Conservation (phyloP, 2,797 vertebrate genomes). For the Neosilurus mollespiculum region DNA sequence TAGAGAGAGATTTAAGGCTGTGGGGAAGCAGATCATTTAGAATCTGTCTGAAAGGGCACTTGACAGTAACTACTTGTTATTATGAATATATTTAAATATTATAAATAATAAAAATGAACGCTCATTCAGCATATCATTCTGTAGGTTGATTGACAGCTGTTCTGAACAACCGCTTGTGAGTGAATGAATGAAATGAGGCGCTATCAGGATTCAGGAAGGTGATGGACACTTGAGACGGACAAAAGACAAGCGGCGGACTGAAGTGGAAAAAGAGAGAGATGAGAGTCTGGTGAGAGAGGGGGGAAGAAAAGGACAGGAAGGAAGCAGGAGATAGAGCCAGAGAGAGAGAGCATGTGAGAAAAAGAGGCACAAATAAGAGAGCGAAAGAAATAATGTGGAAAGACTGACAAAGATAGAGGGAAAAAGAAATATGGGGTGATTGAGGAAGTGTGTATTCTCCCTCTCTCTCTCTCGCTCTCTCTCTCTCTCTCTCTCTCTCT, state of each 20-base stretch:
- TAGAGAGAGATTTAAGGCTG: background rate
- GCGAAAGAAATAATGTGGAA: conserved; percentile 35
- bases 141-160: background rate
- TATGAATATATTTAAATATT: conserved; percentile 9
- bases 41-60: conserved; percentile 2
- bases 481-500: no score
- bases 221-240: conserved; percentile 5
- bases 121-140: background rate
- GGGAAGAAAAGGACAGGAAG: background rate
- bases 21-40: background rate
- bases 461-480: no score
- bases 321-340: background rate
- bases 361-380: conserved; percentile 50
- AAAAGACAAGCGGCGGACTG: background rate
- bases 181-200: background rate
- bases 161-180: background rate
- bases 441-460: background rate
- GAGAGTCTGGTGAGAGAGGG: background rate
- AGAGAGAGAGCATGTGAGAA: conserved; percentile 36
- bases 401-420: background rate
- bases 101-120: background rate
- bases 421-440: conserved; percentile 3
- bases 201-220: conserved; percentile 1
- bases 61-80: background rate
- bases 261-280: conserved; percentile 22